phyloP scores from a whole-genome alignment of 2,113 vertebrate species.

The Planiliza haematocheilus region DNA sequence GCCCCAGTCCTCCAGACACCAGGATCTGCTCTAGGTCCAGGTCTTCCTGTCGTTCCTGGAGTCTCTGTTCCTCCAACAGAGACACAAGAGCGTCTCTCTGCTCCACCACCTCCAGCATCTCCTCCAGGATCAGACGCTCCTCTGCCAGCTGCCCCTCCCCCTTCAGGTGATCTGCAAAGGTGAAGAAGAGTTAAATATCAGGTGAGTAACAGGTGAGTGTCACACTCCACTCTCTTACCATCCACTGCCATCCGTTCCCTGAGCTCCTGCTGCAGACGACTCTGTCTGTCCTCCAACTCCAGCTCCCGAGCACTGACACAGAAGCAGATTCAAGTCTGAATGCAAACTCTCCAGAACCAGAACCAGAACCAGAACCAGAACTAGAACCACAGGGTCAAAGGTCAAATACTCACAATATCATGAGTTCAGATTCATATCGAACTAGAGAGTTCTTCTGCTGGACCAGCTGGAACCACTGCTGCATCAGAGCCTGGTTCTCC shows the following conservation, averaged over 20 bases:
- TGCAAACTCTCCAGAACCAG: no score
- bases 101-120: conserved; percentile 98
- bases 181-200: neutral
- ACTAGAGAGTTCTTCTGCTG: conserved; percentile 95
- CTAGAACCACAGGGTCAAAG: neutral
- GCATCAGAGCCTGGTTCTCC: conserved; percentile 94
- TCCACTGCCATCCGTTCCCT: conserved; percentile 95
- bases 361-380: no score
- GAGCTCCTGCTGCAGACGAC: conserved; percentile 94
- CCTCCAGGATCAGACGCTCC: conserved; percentile 92
- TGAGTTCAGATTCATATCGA: conserved; percentile 94
- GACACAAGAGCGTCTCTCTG: conserved; percentile 93
- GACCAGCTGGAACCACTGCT: conserved; percentile 96
- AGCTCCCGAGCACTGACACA: conserved; percentile 91
- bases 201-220: neutral
- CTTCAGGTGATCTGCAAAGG: conserved; percentile 90
- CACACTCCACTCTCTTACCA: conserved; percentile 86
- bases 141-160: conserved; percentile 88
- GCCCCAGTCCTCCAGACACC: conserved; percentile 87
- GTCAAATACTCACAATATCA: conserved; percentile 93
- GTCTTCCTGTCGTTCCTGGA: conserved; percentile 90
- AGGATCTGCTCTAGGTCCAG: conserved; percentile 90
- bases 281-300: conserved; percentile 96
- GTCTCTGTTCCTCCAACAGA: conserved; percentile 92
- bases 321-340: neutral